Evolutionary conservation across 2,113 vertebrate genomes (phyloP).

Genomic region (Chloroceryle aenea): DNA sequence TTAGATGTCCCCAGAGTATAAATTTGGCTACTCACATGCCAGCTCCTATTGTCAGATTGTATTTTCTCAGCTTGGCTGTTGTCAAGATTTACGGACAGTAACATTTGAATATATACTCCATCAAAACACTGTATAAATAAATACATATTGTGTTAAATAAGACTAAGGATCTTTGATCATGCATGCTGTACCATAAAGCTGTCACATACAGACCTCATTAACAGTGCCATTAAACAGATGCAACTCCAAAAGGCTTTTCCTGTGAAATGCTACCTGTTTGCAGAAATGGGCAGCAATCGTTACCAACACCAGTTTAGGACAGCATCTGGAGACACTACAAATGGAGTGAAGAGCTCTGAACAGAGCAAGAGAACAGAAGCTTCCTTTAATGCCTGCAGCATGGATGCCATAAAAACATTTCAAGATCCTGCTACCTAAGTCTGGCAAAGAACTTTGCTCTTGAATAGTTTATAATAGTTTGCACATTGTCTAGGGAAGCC

Average conservation of each 20-base stretch:
- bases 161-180: neutral
- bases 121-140: slow-evolving; percentile 16
- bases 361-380: neutral
- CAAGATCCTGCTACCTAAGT: slow-evolving; percentile 46
- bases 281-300: neutral
- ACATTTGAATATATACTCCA: neutral
- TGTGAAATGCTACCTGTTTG: neutral
- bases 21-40: neutral
- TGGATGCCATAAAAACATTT: slow-evolving; percentile 33
- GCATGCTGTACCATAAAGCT: neutral
- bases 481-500: slow-evolving; percentile 50
- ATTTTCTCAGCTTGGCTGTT: slow-evolving; percentile 11
- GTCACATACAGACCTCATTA: neutral
- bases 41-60: neutral
- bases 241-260: neutral
- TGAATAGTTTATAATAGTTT: slow-evolving; percentile 60
- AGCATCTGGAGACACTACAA: neutral
- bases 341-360: neutral
- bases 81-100: slow-evolving; percentile 11
- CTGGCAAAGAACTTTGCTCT: slow-evolving; percentile 24
- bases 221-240: neutral
- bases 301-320: neutral
- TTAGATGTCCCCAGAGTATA: neutral
- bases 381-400: slow-evolving; percentile 28
- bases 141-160: neutral